Evolutionary conservation across 2,888 invertebrate species (phyloP), one percentile per base, ranked within the genome.

Genomic region (Drosophila yooni): DNA sequence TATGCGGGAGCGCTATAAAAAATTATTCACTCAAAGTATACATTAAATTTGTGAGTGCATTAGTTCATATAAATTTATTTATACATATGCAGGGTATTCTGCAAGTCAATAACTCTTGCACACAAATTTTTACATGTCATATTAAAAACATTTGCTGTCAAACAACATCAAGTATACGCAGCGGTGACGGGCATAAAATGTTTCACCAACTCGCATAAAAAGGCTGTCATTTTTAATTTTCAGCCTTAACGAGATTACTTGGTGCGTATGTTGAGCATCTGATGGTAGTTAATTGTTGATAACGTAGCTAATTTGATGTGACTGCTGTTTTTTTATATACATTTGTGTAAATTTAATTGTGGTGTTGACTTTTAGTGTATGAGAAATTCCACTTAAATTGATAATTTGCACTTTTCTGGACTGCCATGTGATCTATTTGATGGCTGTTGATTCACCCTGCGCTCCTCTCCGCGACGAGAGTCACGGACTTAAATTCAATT

Each of bases 171-270:
- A 64, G 73, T 53, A 79, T 79, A 79, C 79, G 79, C 79, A 43
- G 54, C 25, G 76, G 60, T 58, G 72, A 60, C 51, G 60, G 54
- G 15, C 68, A 71, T 74, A 64, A 82, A 85, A 70, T 79, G 48
- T 60, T 66, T 51, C 65, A 59, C 58, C 76, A 75, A 57, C 72
- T 62, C 79, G 54, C 31, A 65, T 60, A 62, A 74, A 70, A 73
- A 65, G 15, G 68, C 65, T 83, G 86, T 83, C 71, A 76, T 64
- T 79, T 76, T 75, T 76, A 79, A 83, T 85, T 79, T 79, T 70
- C 50, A 38, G 57, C 67, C 40, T 68, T 77, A 60, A 69, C 43
- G 62, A 64, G 75, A 71, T 75, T 79, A 53, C 59, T 77, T 60
- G 57, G 58, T 60, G 68, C 50, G 56, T 54, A 63, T 52, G 60